phyloP scores from a whole-genome alignment of 2,888 invertebrate species.

The Caenorhabditis uteleia region DNA sequence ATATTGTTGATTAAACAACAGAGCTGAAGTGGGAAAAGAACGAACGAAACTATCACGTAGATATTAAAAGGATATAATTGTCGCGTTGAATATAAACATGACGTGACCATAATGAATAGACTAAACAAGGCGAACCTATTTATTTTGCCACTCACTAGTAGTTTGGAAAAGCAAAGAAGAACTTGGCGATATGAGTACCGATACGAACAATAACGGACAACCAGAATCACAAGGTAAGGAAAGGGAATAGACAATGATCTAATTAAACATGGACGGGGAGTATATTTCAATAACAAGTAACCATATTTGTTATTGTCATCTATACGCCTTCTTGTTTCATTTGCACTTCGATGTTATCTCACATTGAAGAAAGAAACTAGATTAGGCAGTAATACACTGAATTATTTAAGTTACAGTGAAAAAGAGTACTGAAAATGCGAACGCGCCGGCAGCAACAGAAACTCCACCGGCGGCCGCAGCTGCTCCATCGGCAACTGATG shows the following conservation, averaged over 20 bases:
- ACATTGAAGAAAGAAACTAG: too few species aligned
- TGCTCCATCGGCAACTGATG: not conserved
- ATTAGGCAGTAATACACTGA: too few species aligned
- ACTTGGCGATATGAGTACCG: slow-evolving; percentile 16
- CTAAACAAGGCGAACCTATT: too few species aligned
- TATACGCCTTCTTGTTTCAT: not conserved
- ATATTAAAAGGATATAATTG: too few species aligned
- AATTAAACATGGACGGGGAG: not conserved
- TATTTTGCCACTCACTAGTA: too few species aligned
- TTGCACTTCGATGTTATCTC: not conserved
- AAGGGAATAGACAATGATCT: not conserved
- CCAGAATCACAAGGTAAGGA: slow-evolving; percentile 1
- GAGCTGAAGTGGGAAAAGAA: too few species aligned
- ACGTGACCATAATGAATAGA: too few species aligned
- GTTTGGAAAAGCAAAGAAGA: slow-evolving; percentile 1
- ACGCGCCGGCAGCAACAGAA: not conserved
- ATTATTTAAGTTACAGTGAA: not conserved
- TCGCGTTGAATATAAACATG: too few species aligned
- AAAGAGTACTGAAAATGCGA: not conserved
- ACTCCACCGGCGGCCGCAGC: not conserved
- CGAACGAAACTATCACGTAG: too few species aligned
- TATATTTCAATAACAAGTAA: too few species aligned
- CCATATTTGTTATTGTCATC: too few species aligned
- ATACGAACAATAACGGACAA: slow-evolving; percentile 24
- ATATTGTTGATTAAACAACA: too few species aligned